A percentile compares a stretch with the other conserved stretches of the same genome.
Conservation (phyloP, 1,140 invertebrate species). For the Sogatella furcifera region DNA sequence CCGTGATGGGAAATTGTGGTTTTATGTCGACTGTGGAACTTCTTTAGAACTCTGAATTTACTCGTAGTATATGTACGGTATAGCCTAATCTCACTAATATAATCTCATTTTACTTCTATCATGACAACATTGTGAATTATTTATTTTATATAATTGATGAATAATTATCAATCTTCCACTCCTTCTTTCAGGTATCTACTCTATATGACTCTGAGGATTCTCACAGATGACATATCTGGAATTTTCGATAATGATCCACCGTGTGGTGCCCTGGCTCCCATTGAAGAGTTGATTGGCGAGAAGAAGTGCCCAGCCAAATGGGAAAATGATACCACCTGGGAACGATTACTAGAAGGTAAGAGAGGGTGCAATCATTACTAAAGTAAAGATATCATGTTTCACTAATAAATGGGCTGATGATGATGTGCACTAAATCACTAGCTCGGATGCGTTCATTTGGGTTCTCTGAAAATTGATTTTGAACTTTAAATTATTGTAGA, state of each 20-base stretch:
- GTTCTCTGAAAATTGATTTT: background rate
- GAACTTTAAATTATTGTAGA: background rate
- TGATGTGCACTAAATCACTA: too few relatives aligned
- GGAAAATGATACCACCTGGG: constrained; percentile 25
- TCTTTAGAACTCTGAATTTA: too few relatives aligned
- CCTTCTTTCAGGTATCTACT: constrained; percentile 19
- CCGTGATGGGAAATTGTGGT: too few relatives aligned
- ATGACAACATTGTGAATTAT: too few relatives aligned
- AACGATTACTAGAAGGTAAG: constrained; percentile 12
- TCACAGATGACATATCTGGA: constrained; percentile 24
- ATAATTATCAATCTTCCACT: too few relatives aligned
- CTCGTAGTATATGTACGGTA: too few relatives aligned
- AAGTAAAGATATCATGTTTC: too few relatives aligned
- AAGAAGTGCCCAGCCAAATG: constrained; percentile 16
- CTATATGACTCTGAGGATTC: constrained; percentile 20
- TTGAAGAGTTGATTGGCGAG: constrained; percentile 11
- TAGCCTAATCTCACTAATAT: too few relatives aligned
- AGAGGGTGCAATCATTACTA: background rate
- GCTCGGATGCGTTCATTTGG: background rate
- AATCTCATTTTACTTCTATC: too few relatives aligned
- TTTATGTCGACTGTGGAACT: too few relatives aligned
- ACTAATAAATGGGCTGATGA: too few relatives aligned
- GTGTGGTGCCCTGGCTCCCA: constrained; percentile 12
- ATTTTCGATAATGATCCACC: constrained; percentile 21
- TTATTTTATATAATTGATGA: too few relatives aligned